Evolutionary conservation across 2,113 vertebrate species (phyloP).

Genomic region (Fregetta grallaria): DNA sequence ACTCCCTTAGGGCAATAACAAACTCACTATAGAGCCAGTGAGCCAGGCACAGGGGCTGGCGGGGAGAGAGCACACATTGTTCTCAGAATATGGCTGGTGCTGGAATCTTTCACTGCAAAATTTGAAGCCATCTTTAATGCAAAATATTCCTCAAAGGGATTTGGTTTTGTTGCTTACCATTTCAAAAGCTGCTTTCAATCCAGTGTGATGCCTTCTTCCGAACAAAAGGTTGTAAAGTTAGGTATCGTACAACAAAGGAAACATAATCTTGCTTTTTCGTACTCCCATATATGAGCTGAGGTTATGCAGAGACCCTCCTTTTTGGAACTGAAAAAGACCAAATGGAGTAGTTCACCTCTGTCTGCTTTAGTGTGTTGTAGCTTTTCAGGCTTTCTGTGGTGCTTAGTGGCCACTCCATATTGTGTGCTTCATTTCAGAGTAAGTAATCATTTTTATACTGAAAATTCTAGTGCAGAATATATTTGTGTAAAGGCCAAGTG

Average conservation of each 20-base stretch:
- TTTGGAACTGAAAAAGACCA: background rate
- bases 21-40: background rate
- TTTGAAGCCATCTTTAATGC: slow-evolving; percentile 31
- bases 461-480: background rate
- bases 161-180: background rate
- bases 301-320: background rate
- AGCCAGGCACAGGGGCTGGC: background rate
- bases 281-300: background rate
- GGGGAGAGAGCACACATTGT: background rate
- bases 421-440: background rate
- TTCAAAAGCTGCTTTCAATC: slow-evolving; percentile 9
- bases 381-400: background rate
- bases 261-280: background rate
- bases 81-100: background rate
- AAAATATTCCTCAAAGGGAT: slow-evolving; percentile 57
- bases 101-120: background rate
- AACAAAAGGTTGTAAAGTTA: background rate
- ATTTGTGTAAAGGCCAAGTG: background rate
- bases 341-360: background rate
- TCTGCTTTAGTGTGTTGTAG: background rate
- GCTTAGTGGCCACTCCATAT: background rate
- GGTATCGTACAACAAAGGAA: background rate
- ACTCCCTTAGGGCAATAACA: slow-evolving; percentile 30
- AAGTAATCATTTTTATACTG: background rate
- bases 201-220: background rate